Percentiles rank a stretch among this genome's conserved stretches.
These are phyloP conservation scores for Monochamus saltuarius DNA, from an alignment of 1,140 invertebrate genomes.

Conservation along the genomic window DNA sequence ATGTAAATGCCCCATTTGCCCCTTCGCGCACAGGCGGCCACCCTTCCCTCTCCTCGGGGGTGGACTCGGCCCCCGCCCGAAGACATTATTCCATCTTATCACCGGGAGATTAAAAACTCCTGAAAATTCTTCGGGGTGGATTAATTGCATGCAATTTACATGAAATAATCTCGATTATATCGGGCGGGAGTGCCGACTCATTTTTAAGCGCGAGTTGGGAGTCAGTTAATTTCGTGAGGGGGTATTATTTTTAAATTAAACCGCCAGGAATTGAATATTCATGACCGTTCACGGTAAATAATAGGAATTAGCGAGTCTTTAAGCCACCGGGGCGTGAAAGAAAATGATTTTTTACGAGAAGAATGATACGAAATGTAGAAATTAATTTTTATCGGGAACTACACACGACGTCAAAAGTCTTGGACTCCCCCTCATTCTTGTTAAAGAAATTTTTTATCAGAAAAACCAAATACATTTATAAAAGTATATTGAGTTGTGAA, in stretches of 20 bases:
- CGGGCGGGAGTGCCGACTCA: conserved; percentile 16
- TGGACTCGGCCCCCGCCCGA: conserved; percentile 28
- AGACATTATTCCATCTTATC: conserved; percentile 34
- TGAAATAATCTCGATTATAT: conserved; percentile 35
- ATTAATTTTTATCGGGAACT: too few species aligned
- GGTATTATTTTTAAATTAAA: conserved; percentile 6
- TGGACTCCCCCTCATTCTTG: too few species aligned
- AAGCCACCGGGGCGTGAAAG: too few species aligned
- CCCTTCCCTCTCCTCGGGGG: conserved; percentile 27
- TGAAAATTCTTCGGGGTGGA: conserved; percentile 30
- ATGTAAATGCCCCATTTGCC: conserved; percentile 38
- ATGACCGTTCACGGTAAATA: too few species aligned
- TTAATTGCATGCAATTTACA: conserved; percentile 39
- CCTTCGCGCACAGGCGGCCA: conserved; percentile 29
- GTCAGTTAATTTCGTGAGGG: conserved; percentile 17
- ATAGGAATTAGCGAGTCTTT: too few species aligned
- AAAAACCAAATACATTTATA: too few species aligned
- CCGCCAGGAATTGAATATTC: neutral
- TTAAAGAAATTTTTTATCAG: too few species aligned
- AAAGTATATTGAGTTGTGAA: too few species aligned
- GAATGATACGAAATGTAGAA: too few species aligned
- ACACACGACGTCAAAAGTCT: too few species aligned
- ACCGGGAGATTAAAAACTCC: conserved; percentile 29
- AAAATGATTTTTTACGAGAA: too few species aligned
- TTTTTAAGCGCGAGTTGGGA: conserved; percentile 28